phyloP scores from a whole-genome alignment of 2,113 vertebrate species.

The Conger conger region DNA sequence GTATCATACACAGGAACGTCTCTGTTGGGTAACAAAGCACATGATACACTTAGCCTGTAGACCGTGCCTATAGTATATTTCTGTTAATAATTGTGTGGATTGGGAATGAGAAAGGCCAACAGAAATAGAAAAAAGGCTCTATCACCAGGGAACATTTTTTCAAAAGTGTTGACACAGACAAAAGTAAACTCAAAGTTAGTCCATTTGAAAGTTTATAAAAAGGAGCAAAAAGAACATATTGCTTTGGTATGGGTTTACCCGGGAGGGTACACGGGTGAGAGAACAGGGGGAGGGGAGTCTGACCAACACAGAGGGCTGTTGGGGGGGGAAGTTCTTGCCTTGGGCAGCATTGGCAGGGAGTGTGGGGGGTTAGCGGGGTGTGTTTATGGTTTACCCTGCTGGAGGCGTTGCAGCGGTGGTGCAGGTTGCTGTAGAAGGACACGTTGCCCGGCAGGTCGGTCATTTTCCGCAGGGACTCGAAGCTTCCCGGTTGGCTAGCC shows the following conservation, averaged over 20 bases:
- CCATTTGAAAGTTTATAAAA: neutral
- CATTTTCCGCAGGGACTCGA: constrained; percentile 69
- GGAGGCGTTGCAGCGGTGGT: constrained; percentile 71
- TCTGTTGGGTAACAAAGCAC: neutral
- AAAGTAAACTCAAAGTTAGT: neutral
- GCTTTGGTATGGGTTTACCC: neutral
- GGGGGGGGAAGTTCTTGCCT: neutral
- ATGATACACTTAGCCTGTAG: neutral
- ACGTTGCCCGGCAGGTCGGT: constrained; percentile 58
- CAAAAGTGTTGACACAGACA: neutral
- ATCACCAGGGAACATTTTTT: neutral
- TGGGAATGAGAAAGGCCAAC: neutral
- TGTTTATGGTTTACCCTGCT: constrained; percentile 60
- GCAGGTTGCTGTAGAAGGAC: constrained; percentile 57
- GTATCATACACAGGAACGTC: neutral
- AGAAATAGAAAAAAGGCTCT: neutral
- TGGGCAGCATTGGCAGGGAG: neutral
- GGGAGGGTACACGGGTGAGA: neutral
- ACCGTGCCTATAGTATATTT: neutral
- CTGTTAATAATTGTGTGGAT: no score
- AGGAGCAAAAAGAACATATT: neutral
- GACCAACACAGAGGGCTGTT: neutral
- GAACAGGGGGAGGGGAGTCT: neutral
- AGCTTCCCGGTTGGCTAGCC: constrained; percentile 57
- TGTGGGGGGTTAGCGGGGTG: neutral